These are phyloP conservation scores for Haplochromis vanheusdeni DNA, from an alignment of 2,113 vertebrate species.

Conservation along the genomic window DNA sequence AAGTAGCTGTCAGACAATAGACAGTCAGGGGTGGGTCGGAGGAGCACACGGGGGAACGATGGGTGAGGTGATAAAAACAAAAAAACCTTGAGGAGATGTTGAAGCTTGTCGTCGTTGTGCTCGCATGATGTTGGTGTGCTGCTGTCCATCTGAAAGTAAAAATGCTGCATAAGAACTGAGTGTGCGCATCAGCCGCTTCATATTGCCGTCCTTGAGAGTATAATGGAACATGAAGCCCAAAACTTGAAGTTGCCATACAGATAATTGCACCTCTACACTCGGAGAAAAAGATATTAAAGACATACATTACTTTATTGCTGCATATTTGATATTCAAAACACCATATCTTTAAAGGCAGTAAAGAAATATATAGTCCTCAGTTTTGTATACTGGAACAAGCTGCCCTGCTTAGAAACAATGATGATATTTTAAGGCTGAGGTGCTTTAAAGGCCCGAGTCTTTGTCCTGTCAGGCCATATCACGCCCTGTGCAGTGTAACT, in stretches of 20 bases:
- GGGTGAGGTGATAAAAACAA: background rate
- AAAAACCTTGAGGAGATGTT: background rate
- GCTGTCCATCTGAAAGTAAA: background rate
- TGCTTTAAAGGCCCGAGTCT: background rate
- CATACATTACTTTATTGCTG: background rate
- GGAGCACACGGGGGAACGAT: background rate
- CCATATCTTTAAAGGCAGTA: background rate
- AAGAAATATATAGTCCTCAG: background rate
- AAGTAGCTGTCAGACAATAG: background rate
- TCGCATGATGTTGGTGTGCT: background rate
- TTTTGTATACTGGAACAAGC: background rate
- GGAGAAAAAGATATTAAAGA: background rate
- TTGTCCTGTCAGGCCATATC: background rate
- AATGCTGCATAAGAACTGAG: background rate
- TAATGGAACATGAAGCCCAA: background rate
- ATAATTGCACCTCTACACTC: background rate
- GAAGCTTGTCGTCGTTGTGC: background rate
- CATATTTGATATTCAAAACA: background rate
- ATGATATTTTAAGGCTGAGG: background rate
- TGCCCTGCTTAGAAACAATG: background rate
- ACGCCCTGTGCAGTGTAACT: background rate
- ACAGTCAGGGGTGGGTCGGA: background rate
- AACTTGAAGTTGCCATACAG: background rate
- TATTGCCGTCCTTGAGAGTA: background rate
- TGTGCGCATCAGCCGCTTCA: slow-evolving; percentile 4